Conservation (phyloP, 2,113 vertebrate species). For the Phalacrocorax brasilianus region DNA sequence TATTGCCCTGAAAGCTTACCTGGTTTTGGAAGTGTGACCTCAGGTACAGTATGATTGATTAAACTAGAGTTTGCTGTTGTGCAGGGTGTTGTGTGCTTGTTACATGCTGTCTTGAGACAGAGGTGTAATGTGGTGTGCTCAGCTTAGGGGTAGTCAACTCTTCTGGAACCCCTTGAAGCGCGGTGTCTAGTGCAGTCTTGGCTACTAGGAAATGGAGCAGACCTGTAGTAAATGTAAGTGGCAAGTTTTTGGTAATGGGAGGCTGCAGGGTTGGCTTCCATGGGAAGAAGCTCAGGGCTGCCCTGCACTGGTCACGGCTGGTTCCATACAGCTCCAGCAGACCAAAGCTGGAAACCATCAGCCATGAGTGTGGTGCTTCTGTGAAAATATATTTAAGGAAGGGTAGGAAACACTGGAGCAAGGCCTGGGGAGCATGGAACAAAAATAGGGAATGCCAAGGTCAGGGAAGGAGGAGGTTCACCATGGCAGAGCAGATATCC, state of each 20-base stretch:
- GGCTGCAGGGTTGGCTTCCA: background rate
- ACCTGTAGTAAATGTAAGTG: background rate
- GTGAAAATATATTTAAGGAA: background rate
- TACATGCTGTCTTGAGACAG: background rate
- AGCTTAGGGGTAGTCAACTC: background rate
- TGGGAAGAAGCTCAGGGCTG: background rate
- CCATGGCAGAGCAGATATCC: background rate
- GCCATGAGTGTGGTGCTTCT: background rate
- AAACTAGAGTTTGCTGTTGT: background rate
- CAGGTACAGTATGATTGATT: background rate
- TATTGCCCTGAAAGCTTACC: background rate
- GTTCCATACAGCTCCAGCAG: background rate
- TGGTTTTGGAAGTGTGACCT: background rate
- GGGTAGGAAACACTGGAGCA: background rate
- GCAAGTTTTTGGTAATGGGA: background rate
- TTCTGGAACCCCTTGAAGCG: background rate
- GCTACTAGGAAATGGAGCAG: background rate
- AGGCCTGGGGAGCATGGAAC: background rate
- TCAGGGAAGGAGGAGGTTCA: background rate
- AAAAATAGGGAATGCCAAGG: background rate
- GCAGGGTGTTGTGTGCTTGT: fast-evolving
- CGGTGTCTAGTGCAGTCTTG: background rate
- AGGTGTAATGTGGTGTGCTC: background rate
- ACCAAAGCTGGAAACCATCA: background rate
- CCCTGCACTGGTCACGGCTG: background rate